Evolutionary conservation across 2,888 invertebrate genomes (phyloP), one percentile per base, ranked within the genome.

Genomic region (Spatulosminthurus flaviceps): DNA sequence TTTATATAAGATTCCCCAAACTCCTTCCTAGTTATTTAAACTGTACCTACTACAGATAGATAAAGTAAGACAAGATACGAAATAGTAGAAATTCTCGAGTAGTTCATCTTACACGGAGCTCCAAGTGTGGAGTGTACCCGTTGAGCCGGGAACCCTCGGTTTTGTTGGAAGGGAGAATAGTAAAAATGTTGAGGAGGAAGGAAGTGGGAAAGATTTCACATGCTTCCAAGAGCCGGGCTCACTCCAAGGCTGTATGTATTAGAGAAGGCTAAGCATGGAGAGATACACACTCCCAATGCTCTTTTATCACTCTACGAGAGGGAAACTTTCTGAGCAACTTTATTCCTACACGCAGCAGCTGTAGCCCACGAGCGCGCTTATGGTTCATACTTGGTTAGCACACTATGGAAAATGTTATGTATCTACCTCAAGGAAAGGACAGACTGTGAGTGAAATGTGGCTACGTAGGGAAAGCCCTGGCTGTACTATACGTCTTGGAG

Each of bases 321-420:
- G 67, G 67, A 26, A 67, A 67, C 28, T 26, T 67, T 67, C 67
- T 67, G 4, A 28, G 67, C 67, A 67, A 67, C 28, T 13, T 51
- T 51, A 19, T n/a, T 13, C 51, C 16, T 51, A 51, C 51, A 41
- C 41, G 41, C 41, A 41, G 51, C 51, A 34, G 34, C 34, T 34
- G 34, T 34, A 9, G 34, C 16, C 9, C 16, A 51, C 1, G 1
- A 51, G 19, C 1, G 41, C 41, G 9, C 41, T 9, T 19, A 13
- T 13, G 16, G 16, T 51, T n/a, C n/a, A n/a, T n/a, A n/a, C n/a
- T n/a, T n/a, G n/a, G 51, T 51, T 51, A 2, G 51, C 7, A 51
- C 19, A 51, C 34, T 34, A 34, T 9, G 16, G 51, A 51, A 51
- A n/a, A 51, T n/a, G 51, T 51, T 34, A 51, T 51, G 51, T 51